Evolutionary conservation across 2,888 invertebrate genomes (phyloP), one percentile per base, ranked within the genome.

Genomic region (Halictus ligatus): DNA sequence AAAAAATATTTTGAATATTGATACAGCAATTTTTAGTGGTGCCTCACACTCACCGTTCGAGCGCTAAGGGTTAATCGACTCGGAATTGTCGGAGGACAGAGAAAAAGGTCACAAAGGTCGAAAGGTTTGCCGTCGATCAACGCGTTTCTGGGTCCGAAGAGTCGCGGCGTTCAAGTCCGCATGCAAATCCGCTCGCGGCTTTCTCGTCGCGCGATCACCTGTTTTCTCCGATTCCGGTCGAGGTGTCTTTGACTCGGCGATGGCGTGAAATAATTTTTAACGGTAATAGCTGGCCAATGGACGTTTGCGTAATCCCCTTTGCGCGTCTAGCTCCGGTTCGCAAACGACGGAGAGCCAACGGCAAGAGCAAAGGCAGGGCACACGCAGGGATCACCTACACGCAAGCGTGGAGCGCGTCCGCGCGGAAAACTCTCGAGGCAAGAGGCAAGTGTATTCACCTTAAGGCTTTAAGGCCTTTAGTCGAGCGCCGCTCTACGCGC

Each of bases 401-500:
- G 89, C 89, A 89, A 87, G 88, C 88, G 85, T 87, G 80, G 67
- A 75, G 87, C 84, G 90, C 89, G 90, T 87, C 83, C 90, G 91
- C 88, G 91, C 88, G 92, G 91, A 90, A 92, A 93, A 92, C 89
- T 86, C 87, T 88, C 86, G 85, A 85, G 86, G 90, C 89, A 89
- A 88, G 90, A 85, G 91, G 88, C 87, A 86, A 91, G 89, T 89
- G 87, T 89, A 87, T 90, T 91, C 90, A 91, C 89, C 93, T 92
- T 92, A 92, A 93, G 92, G 93, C 92, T 91, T 92, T 92, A 92
- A 92, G 92, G 93, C 92, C 92, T 93, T 93, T 93, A 94, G 94
- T 94, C 92, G 93, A 92, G 92, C 92, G 90, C 91, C 87, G 92
- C 90, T 92, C 90, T 90, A 92, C 93, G 92, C 92, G 91, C 91